Base-by-base conservation (phyloP, 2,888 invertebrate species). In the Sminthurinus aureus region DNA sequence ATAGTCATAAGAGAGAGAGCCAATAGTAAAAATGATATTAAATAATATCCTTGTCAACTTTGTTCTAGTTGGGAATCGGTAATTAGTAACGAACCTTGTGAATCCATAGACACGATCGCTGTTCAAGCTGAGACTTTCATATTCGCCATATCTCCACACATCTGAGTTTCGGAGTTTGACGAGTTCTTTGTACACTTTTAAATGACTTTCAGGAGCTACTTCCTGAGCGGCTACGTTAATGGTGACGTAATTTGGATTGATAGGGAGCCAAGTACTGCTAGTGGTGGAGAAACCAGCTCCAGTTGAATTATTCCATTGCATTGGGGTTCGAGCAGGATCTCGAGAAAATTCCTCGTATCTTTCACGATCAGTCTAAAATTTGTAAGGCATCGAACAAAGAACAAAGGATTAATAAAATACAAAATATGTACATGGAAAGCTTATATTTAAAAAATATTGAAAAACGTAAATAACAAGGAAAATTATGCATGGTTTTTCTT, bases 271-370 rank as follows among this genome's bases (percentile, higher is more conserved):
- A 15, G 89, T 85, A 13, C 76, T 84, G 20, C 78, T 86, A 24
- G 81, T 85, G 15, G 84, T 85, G 12, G 89, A 88, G 83, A 90
- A 90, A 50, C 90, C 90, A 86, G 89, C 75, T 11, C 51, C 12
- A n/a, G 74, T 64, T 4, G 91, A 90, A 15, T 91, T 89, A 88
- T 92, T 93, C 96, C 96, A 96, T 89, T 96, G 96, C 90, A 94
- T 95, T 0, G 96, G 96, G 0, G 96, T 95, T 51, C 96, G 92
- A 86, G 92, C 93, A 0, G 95, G 94, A 90, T 95, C 95, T 6
- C 95, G 91, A 0, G 93, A 93, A 50, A 90, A 91, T 67, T 90
- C 89, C 85, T 91, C 90, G 90, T 93, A 94, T 86, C 93, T 91
- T 0, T 91, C 88, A 0, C 92, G 92, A 87, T 94, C 94, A 0